Evolutionary conservation across 2,888 invertebrate genomes (phyloP), one percentile per base, ranked within the genome.

Genomic region (Acanthosepion lycidas): DNA sequence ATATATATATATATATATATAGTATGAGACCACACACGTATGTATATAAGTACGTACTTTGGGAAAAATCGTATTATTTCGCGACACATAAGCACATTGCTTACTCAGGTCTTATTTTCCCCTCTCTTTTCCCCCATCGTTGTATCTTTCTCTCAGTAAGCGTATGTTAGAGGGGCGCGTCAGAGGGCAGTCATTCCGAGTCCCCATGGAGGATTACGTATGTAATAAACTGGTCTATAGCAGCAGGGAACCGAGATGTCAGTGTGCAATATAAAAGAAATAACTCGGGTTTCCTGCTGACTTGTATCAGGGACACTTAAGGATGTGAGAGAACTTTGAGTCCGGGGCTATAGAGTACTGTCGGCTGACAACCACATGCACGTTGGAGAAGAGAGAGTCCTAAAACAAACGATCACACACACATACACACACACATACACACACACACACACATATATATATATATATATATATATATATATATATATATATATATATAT

Each of bases 201-300:
- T 78, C 78, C 78, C 78, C 78, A n/a, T 78, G 12, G 78, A n/a
- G 78, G 78, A 78, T 78, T 78, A 78, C 78, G 78, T 78, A 33
- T 78, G 78, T 78, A 78, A 78, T 78, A 78, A 78, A 78, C 78
- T n/a, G 78, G 78, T n/a, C 78, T 78, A 78, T 78, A 78, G 4
- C 78, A 78, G n/a, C 78, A n/a, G 78, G 78, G 78, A 33, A 33
- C 12, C 78, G 78, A 78, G 78, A 33, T 78, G 78, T 78, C 78
- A 78, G 78, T 78, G 33, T 78, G 78, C 78, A 78, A 78, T 78
- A 78, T 78, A 78, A 78, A 78, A 78, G 78, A 78, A 78, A 78
- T 78, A 78, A 78, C n/a, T 6, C n/a, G 9, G n/a, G 78, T 78
- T 15, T 78, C 78, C n/a, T 78, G 78, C 78, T 78, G 78, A 15